Evolutionary conservation across 1,140 invertebrate genomes (phyloP), one percentile per base, ranked within the genome.

Genomic region (Nebria ingens): DNA sequence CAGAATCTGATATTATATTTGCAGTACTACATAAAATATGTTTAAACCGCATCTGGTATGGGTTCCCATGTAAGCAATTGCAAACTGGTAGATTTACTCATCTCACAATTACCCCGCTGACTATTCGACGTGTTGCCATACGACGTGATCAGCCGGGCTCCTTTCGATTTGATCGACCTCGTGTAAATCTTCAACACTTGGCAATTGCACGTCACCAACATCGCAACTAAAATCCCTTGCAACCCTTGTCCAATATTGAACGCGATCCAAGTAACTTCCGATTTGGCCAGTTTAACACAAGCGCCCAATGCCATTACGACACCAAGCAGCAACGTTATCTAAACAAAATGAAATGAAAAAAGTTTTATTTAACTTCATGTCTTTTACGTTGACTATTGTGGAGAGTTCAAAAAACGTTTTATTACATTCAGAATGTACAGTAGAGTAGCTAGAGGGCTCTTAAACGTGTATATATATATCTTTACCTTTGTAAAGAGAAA

Each of bases 121-220:
- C 2, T 34, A 21, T 9, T 22, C 58, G 9, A 53, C 34, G 51
- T 17, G 40, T 53, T 56, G 9, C 53, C 53, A 22, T 53, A 53
- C 1, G 56, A 34, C 3, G 56, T 51, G 15, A 49, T 42, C 19
- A 45, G 21, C 40, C 42, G 49, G 21, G 19, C 13, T 17, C 54
- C 21, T 50, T 51, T 61, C n/a, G 62, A 59, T 59, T 63, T 68
- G n/a, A 68, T 60, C 15, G 59, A 63, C 25, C 62, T 55, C 19
- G 64, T 68, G 56, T 70, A 70, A 2, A 70, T 52, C 53, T 70
- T 70, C 42, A 70, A 49, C 21, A 70, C 75, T 64, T 76, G 74
- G 65, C 79, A 82, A 66, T 83, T 83, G 66, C 82, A 83, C 4
- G 81, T 81, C 52, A 83, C 81, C 52, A 79, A 73, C 56, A 84